Conservation (phyloP, 1,140 invertebrate species). For the Phortica variegata region DNA sequence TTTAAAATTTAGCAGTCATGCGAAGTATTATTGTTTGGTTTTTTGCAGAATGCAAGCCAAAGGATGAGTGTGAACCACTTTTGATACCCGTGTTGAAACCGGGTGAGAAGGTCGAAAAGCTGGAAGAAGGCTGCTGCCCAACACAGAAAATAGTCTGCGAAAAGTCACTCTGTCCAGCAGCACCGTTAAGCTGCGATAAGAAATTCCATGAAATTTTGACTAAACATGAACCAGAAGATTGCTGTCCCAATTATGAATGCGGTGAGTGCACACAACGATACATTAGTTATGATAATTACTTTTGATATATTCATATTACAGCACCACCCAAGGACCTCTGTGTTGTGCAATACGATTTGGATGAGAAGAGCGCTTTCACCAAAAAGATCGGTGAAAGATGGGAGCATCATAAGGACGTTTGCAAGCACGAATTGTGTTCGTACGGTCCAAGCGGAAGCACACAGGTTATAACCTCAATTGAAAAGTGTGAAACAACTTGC, state of each 20-base stretch:
- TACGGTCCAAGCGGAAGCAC: slow-evolving; percentile 59
- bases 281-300: neutral
- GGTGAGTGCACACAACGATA: slow-evolving; percentile 56
- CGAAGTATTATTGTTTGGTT: slow-evolving; percentile 4
- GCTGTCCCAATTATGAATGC: slow-evolving; percentile 69
- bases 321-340: slow-evolving; percentile 71
- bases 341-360: slow-evolving; percentile 59
- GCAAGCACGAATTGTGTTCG: slow-evolving; percentile 64
- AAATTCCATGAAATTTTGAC: slow-evolving; percentile 60
- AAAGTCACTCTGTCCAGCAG: slow-evolving; percentile 63
- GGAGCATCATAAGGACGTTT: slow-evolving; percentile 59
- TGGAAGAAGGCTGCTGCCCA: slow-evolving; percentile 71
- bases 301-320: slow-evolving; percentile 29
- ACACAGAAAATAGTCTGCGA: slow-evolving; percentile 63
- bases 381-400: slow-evolving; percentile 60
- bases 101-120: slow-evolving; percentile 63
- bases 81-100: slow-evolving; percentile 59
- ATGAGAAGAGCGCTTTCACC: slow-evolving; percentile 59
- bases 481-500: slow-evolving; percentile 62
- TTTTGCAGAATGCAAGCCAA: slow-evolving; percentile 66
- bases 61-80: slow-evolving; percentile 65
- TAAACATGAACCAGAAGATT: slow-evolving; percentile 58
- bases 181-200: slow-evolving; percentile 61
- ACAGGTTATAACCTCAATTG: slow-evolving; percentile 58
- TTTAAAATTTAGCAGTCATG: neutral